phyloP scores from a whole-genome alignment of 2,113 vertebrate genomes.

The Penelope pileata region DNA sequence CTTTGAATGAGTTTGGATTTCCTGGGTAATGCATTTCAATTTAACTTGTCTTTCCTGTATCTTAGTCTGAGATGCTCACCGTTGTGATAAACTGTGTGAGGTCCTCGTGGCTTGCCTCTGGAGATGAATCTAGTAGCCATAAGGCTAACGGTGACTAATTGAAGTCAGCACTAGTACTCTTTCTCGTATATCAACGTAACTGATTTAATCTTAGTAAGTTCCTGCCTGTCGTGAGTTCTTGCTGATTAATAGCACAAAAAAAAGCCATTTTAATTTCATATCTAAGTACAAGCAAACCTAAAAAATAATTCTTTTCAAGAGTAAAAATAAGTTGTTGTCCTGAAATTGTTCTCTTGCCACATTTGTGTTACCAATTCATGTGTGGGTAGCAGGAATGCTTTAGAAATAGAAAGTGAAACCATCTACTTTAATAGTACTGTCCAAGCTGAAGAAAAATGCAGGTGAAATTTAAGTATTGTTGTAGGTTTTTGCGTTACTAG shows the following conservation, averaged over 20 bases:
- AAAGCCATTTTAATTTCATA: background rate
- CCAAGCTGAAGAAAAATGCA: background rate
- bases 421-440: background rate
- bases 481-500: background rate
- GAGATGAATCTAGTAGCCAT: background rate
- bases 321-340: background rate
- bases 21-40: background rate
- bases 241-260: background rate
- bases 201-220: background rate
- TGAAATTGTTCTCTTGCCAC: background rate
- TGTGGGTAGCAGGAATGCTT: background rate
- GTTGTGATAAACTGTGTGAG: background rate
- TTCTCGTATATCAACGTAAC: background rate
- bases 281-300: background rate
- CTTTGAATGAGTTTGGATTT: background rate
- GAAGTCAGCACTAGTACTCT: background rate
- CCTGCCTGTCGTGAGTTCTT: background rate
- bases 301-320: background rate
- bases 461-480: background rate
- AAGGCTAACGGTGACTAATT: background rate
- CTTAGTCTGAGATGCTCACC: background rate
- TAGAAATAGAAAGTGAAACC: constrained; percentile 24
- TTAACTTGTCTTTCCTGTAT: background rate
- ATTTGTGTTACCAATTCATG: background rate
- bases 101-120: background rate